Evolutionary conservation across 2,888 invertebrate species (phyloP).

Genomic region (Calameuta filiformis): DNA sequence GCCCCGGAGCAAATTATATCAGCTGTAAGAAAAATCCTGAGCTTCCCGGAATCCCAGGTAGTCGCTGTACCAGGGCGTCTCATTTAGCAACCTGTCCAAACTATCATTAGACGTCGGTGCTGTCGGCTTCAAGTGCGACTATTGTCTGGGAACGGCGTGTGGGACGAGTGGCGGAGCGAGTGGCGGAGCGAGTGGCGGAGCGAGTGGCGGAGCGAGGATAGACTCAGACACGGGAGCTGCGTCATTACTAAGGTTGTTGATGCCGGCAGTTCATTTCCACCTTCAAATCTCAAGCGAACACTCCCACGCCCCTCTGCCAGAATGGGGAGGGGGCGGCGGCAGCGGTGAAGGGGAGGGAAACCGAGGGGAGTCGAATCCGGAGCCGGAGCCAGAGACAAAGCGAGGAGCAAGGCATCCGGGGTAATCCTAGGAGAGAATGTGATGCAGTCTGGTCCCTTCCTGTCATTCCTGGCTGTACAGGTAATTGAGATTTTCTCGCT

Average conservation of each 20-base stretch:
- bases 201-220: constrained; percentile 47
- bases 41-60: neutral
- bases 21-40: neutral
- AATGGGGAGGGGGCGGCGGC: neutral
- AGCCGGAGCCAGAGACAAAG: constrained; percentile 53
- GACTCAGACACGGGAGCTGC: constrained; percentile 42
- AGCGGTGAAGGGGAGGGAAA: constrained; percentile 28
- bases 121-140: constrained; percentile 48
- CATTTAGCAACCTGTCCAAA: constrained; percentile 55
- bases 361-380: constrained; percentile 47
- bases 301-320: constrained; percentile 7
- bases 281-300: constrained; percentile 48
- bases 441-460: constrained; percentile 52
- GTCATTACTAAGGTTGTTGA: constrained; percentile 58
- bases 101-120: constrained; percentile 49
- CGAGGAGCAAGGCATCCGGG: constrained; percentile 55
- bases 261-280: constrained; percentile 58
- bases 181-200: constrained; percentile 45
- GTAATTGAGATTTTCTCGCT: constrained; percentile 55
- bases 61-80: constrained; percentile 32
- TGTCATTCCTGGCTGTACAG: constrained; percentile 48
- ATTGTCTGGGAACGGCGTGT: constrained; percentile 55
- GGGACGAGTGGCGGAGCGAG: constrained; percentile 49
- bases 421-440: constrained; percentile 56
- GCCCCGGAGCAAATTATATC: neutral